Evolutionary conservation across 2,797 vertebrate genomes (phyloP).

Genomic region (Chrysolophus pictus): DNA sequence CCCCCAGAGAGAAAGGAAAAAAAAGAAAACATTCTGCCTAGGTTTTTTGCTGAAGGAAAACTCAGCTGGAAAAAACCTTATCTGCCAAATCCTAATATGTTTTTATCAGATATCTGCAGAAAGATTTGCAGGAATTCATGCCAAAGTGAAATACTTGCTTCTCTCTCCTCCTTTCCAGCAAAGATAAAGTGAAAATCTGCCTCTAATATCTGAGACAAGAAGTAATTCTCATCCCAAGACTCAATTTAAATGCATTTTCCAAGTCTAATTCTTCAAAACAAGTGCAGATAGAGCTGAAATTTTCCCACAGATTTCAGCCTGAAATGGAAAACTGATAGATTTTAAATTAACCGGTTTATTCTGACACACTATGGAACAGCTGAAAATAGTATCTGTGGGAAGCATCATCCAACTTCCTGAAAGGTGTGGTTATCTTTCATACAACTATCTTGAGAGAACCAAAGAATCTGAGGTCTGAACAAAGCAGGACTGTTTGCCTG

Average conservation of each 20-base stretch:
- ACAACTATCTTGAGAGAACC: accelerated
- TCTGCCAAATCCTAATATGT: conserved; percentile 14
- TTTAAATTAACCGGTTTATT: not conserved
- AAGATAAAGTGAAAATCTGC: not conserved
- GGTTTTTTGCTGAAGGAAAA: conserved; percentile 14
- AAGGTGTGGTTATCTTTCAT: not conserved
- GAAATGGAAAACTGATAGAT: not conserved
- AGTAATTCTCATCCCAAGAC: not conserved
- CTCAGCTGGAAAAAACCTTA: not conserved
- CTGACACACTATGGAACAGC: not conserved
- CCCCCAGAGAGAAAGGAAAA: not conserved
- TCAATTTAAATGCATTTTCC: not conserved
- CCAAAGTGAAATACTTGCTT: not conserved
- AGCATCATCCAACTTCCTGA: not conserved
- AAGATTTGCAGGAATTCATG: conserved; percentile 5
- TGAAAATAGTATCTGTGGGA: not conserved
- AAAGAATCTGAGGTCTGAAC: not conserved
- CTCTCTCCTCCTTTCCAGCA: not conserved
- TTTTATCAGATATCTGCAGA: conserved; percentile 19
- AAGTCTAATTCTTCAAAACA: not conserved
- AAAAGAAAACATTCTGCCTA: accelerated
- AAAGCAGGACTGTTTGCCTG: not conserved
- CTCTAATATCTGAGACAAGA: not conserved
- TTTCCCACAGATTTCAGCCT: not conserved
- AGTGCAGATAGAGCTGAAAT: not conserved